These are phyloP conservation scores for Ichneumoninae sp. DNA, from an alignment of 2,888 invertebrate species.

Conservation along the genomic window DNA sequence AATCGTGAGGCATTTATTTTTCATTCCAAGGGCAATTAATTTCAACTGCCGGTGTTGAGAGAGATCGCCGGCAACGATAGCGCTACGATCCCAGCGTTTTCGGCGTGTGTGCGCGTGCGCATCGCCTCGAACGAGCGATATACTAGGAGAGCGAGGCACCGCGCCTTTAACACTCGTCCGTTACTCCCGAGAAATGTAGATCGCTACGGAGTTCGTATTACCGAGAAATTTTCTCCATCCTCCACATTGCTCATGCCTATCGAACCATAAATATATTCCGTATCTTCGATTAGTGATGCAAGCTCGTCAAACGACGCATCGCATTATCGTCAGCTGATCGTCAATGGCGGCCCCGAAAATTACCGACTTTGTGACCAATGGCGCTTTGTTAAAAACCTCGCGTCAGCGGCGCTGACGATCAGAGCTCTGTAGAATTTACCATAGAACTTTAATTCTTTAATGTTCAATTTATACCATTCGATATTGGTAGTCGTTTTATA, in stretches of 20 bases:
- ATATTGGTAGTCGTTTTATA: no score
- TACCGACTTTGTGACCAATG: no score
- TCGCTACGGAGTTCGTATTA: conserved; percentile 12
- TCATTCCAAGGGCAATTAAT: conserved; percentile 62
- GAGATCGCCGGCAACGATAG: conserved; percentile 58
- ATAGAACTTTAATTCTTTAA: no score
- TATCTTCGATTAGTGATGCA: no score
- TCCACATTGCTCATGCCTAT: background rate
- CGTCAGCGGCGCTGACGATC: no score
- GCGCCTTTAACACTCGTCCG: conserved; percentile 32
- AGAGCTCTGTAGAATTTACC: no score
- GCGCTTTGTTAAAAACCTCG: no score
- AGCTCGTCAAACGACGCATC: no score
- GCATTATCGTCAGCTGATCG: no score
- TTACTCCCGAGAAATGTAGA: conserved; percentile 56
- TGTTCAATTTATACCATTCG: no score
- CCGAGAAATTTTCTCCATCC: background rate
- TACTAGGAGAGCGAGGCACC: conserved; percentile 13
- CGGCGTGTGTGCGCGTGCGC: conserved; percentile 6
- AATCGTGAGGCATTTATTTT: conserved; percentile 45
- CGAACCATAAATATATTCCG: background rate
- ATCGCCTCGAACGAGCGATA: background rate
- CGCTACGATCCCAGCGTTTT: conserved; percentile 21
- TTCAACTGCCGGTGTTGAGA: conserved; percentile 44
- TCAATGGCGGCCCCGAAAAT: no score